Percentiles rank a stretch among this genome's conserved stretches.
Evolutionary conservation across 2,888 invertebrate genomes (phyloP).

Genomic region (Parnassius glacialis): DNA sequence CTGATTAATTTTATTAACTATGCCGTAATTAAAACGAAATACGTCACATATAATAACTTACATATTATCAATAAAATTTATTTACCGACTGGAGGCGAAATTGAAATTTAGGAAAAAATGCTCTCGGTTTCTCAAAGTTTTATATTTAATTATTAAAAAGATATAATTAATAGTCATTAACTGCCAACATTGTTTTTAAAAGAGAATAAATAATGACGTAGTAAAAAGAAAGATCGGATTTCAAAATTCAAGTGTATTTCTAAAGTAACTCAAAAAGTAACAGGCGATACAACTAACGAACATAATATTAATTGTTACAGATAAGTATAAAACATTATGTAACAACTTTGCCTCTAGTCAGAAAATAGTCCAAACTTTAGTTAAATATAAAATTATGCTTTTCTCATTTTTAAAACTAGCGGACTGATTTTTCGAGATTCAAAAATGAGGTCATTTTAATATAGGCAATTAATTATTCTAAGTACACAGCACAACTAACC

Average conservation of each 20-base stretch:
- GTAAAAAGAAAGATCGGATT: no score
- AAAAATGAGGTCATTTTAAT: constrained; percentile 62
- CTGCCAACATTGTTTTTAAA: no score
- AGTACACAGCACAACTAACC: constrained; percentile 79
- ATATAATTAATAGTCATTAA: no score
- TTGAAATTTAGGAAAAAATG: not conserved
- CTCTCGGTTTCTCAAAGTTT: no score
- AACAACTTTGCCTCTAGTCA: constrained; percentile 38
- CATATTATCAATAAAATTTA: constrained; percentile 49
- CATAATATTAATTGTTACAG: no score
- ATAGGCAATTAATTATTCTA: constrained; percentile 65
- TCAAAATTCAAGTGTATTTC: no score
- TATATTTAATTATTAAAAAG: no score
- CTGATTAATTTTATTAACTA: constrained; percentile 52
- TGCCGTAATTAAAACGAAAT: constrained; percentile 55
- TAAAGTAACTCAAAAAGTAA: no score
- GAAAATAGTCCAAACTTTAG: constrained; percentile 45
- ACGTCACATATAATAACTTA: constrained; percentile 57
- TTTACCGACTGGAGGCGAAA: constrained; percentile 19
- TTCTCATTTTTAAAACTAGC: constrained; percentile 61
- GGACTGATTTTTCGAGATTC: constrained; percentile 75
- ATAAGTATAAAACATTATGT: not conserved
- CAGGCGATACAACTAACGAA: not conserved
- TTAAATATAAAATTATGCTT: constrained; percentile 64
- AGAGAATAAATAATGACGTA: no score